phyloP scores from a whole-genome alignment of 2,113 vertebrate species.

The Lipophrys pholis region DNA sequence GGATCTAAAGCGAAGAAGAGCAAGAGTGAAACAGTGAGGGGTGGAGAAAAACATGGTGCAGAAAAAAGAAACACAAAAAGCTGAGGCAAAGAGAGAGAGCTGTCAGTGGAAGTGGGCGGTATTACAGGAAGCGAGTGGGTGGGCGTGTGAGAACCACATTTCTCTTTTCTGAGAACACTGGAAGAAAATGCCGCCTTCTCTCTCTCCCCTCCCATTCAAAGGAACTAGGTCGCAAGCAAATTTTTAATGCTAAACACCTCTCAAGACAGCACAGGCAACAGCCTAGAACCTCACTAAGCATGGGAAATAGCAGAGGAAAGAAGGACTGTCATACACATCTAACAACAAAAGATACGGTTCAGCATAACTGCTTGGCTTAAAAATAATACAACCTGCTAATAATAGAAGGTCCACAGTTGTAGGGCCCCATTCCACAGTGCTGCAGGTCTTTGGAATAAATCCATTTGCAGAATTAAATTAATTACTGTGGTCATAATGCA shows the following conservation, averaged over 20 bases:
- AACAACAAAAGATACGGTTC: conserved; percentile 22
- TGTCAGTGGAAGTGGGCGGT: conserved; percentile 84
- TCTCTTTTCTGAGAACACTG: conserved; percentile 80
- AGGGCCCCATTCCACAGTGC: conserved; percentile 33
- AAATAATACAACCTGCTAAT: conserved; percentile 36
- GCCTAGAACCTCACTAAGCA: conserved; percentile 13
- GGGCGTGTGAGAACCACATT: conserved; percentile 85
- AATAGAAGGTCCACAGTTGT: conserved; percentile 28
- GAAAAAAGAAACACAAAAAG: conserved; percentile 62
- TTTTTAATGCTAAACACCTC: conserved; percentile 65
- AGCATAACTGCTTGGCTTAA: background rate
- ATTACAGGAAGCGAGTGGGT: conserved; percentile 85
- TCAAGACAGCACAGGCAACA: conserved; percentile 25
- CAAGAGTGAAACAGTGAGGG: conserved; percentile 22
- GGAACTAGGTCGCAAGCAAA: conserved; percentile 77
- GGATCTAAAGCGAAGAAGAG: conserved; percentile 31
- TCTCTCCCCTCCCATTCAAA: conserved; percentile 65
- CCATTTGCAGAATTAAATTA: conserved; percentile 27
- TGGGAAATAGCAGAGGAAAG: conserved; percentile 16
- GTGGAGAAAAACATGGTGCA: conserved; percentile 48
- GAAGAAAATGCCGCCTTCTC: conserved; percentile 76
- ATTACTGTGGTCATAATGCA: conserved; percentile 46
- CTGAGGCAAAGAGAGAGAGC: conserved; percentile 66
- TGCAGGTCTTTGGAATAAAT: conserved; percentile 41
- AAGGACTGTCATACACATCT: conserved; percentile 20